Base-by-base conservation (phyloP, 2,888 invertebrate species). In the Pseudococcus viburni region DNA sequence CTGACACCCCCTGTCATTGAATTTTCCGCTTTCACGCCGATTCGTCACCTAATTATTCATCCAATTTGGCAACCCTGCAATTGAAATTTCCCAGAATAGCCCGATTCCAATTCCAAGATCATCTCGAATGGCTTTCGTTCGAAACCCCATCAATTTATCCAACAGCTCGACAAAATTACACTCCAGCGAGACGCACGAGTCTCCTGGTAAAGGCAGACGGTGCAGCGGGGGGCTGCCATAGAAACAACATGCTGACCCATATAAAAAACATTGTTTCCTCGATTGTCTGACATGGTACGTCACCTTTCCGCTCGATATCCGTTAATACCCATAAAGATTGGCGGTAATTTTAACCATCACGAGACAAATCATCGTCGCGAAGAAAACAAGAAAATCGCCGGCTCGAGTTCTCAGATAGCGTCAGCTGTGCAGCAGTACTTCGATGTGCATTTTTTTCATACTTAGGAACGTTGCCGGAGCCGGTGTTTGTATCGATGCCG, bases 271-370 rank as follows among this genome's bases (percentile, higher is more conserved):
- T 59, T 59, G 59, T 59, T 59, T 59, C 19, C 59, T 59, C 59
- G 19, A 59, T 59, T 6, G 9, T 59, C 59, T 59, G 59, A 19
- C 51, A 15, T 59, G 11, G 19, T 19, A 19, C 59, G 59, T 59
- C 59, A 59, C 59, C 59, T 59, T 59, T 59, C 59, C 59, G 59
- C 59, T 59, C 51, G 59, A 59, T 59, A 33, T 33, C 68, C 12
- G 68, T 73, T 73, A 73, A 73, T 73, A 33, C 12, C 12, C 68
- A 33, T 73, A 73, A 73, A 22, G 68, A 73, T 73, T 33, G 68
- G 6, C 26, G 68, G 33, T 73, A 22, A 73, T 73, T 73, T 73
- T 26, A 22, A 73, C 33, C 12, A 73, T 73, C 68, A 15, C 68
- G 68, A 26, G 33, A 22, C 68, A 22, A 33, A 26, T 73, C 33